These are phyloP conservation scores for Ellobius talpinus DNA, from an alignment of 2,113 vertebrate genomes.

Conservation along the genomic window DNA sequence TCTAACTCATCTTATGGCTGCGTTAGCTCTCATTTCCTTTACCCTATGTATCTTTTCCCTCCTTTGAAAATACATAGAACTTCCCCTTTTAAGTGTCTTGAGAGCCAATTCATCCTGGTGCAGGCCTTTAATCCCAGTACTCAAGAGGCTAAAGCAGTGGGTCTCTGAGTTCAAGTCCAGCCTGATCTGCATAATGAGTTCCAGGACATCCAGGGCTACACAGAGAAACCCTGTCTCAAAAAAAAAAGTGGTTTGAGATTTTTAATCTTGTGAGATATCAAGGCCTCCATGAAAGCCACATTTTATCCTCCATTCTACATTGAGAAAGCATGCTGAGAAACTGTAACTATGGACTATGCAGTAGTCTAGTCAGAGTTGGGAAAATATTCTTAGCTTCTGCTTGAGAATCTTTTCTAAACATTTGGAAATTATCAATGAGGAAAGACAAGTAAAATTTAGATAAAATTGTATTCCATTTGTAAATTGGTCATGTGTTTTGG, in stretches of 20 bases:
- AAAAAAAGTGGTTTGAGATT: neutral
- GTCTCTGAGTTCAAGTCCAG: neutral
- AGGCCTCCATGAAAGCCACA: conserved; percentile 25
- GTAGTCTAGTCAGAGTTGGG: conserved; percentile 20
- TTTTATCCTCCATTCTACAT: neutral
- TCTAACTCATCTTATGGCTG: conserved; percentile 37
- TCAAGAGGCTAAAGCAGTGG: neutral
- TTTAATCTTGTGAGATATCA: neutral
- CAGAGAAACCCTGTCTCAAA: neutral
- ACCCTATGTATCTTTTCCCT: neutral
- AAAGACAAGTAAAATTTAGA: conserved; percentile 56
- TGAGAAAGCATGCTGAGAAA: neutral
- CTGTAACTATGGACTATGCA: conserved; percentile 22
- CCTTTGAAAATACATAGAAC: conserved; percentile 41
- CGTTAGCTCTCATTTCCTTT: conserved; percentile 7
- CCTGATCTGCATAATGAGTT: neutral
- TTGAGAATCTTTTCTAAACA: conserved; percentile 43
- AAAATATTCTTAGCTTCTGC: conserved; percentile 49
- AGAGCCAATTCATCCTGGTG: neutral
- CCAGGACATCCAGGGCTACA: neutral
- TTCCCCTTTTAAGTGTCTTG: neutral
- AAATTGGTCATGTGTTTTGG: conserved; percentile 54
- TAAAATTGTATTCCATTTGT: conserved; percentile 61
- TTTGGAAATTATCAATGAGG: conserved; percentile 49
- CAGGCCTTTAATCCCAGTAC: neutral